These are phyloP conservation scores for Busseola fusca DNA, from an alignment of 2,888 invertebrate genomes.

Conservation along the genomic window DNA sequence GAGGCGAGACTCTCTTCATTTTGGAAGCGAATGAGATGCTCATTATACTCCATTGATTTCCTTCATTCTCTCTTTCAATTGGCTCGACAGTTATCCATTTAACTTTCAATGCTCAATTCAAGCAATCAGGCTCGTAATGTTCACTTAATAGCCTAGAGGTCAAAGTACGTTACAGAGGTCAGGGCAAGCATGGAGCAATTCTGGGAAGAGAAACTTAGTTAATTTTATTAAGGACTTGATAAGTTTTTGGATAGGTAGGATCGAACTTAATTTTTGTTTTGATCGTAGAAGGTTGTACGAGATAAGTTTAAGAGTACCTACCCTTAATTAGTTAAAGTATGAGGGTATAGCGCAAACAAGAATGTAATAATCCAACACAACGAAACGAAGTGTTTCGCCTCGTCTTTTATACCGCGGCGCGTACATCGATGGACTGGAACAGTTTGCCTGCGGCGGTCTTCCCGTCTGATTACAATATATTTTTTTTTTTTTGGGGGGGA, in stretches of 20 bases:
- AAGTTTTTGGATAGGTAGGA: slow-evolving; percentile 6
- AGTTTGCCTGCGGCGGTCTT: too few relatives aligned
- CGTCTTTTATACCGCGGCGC: too few relatives aligned
- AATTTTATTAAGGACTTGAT: slow-evolving; percentile 34
- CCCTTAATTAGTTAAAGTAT: not conserved
- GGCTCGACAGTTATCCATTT: slow-evolving; percentile 6
- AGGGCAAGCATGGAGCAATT: slow-evolving; percentile 16
- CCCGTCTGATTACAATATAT: too few relatives aligned
- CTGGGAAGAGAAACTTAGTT: slow-evolving; percentile 30
- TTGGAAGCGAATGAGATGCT: not conserved
- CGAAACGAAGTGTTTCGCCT: too few relatives aligned
- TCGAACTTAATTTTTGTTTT: slow-evolving; percentile 19
- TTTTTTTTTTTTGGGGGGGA: too few relatives aligned
- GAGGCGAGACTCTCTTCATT: not conserved
- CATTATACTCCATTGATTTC: not conserved
- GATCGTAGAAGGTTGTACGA: not conserved
- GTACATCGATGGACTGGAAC: too few relatives aligned
- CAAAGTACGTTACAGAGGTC: slow-evolving; percentile 25
- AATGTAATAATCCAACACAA: not conserved
- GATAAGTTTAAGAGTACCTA: not conserved
- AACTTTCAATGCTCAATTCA: slow-evolving; percentile 29
- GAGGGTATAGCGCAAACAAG: not conserved
- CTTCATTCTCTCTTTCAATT: not conserved
- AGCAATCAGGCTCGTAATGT: slow-evolving; percentile 37
- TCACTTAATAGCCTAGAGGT: slow-evolving; percentile 35